A percentile compares a stretch with the other conserved stretches of the same genome.
Evolutionary conservation across 2,113 vertebrate species (phyloP).

Genomic region (Nycticryphes semicollaris): DNA sequence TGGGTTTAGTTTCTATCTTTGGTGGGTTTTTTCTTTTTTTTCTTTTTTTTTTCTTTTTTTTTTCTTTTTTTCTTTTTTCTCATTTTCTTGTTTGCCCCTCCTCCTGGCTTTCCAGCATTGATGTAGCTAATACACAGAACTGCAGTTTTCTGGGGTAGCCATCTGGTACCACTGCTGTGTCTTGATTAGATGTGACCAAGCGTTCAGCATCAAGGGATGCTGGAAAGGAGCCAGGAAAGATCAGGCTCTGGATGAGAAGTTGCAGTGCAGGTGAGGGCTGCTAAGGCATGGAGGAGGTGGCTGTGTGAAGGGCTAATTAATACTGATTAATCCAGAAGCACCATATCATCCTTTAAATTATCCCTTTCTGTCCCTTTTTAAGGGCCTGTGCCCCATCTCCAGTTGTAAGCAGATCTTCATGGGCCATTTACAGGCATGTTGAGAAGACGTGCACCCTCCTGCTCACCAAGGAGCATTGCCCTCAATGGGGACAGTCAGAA

Average conservation of each 20-base stretch:
- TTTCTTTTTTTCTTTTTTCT: no score
- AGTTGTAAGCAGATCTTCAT: neutral
- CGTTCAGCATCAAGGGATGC: neutral
- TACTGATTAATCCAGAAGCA: neutral
- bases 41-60: no score
- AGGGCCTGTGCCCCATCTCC: neutral
- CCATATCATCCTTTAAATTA: neutral
- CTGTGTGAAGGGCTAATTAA: neutral
- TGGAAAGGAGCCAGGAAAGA: neutral
- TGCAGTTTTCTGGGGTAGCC: neutral
- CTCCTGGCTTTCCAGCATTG: neutral
- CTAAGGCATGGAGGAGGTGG: neutral
- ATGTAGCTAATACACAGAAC: neutral
- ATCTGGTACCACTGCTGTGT: neutral
- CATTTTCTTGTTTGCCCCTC: accelerated
- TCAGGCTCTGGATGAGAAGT: neutral
- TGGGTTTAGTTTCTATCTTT: neutral
- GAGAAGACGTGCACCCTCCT: neutral
- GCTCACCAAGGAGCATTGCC: neutral
- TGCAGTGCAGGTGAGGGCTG: neutral
- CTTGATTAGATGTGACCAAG: neutral
- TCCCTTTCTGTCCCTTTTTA: neutral
- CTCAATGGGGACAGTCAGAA: neutral
- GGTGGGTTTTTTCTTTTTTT: accelerated
- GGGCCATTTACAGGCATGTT: neutral